phyloP scores from a whole-genome alignment of 2,113 vertebrate genomes.

The Tyto alba region DNA sequence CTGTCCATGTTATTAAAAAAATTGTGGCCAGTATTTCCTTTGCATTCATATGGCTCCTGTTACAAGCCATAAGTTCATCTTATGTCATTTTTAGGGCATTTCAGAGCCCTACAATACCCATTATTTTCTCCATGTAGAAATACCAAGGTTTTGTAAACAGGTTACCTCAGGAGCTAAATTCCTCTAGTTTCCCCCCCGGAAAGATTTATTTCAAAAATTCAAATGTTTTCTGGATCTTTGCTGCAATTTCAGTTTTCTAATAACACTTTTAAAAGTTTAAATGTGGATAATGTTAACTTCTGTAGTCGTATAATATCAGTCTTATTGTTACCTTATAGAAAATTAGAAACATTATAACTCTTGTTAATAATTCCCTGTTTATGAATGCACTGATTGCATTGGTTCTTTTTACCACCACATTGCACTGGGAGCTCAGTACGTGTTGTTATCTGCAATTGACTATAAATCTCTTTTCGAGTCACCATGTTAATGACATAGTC shows the following conservation, averaged over 20 bases:
- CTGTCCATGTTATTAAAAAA: background rate
- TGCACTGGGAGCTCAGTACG: background rate
- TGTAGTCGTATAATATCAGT: background rate
- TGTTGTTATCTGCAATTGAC: background rate
- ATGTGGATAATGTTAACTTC: background rate
- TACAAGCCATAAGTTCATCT: background rate
- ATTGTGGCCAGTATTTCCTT: background rate
- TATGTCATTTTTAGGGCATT: background rate
- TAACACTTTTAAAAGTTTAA: background rate
- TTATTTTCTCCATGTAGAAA: background rate
- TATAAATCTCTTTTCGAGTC: background rate
- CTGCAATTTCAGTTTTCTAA: background rate
- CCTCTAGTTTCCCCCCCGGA: background rate
- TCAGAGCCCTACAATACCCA: background rate
- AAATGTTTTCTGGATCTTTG: background rate
- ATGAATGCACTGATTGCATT: background rate
- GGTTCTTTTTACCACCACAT: background rate
- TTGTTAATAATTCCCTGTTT: background rate
- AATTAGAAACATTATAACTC: background rate
- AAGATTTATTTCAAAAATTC: background rate
- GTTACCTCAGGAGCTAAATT: background rate
- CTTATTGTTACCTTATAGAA: background rate
- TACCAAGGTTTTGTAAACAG: background rate
- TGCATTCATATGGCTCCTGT: background rate
- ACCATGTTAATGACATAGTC: background rate